Conservation (phyloP, 1,140 invertebrate genomes). For the Ceratosolen solmsi region DNA sequence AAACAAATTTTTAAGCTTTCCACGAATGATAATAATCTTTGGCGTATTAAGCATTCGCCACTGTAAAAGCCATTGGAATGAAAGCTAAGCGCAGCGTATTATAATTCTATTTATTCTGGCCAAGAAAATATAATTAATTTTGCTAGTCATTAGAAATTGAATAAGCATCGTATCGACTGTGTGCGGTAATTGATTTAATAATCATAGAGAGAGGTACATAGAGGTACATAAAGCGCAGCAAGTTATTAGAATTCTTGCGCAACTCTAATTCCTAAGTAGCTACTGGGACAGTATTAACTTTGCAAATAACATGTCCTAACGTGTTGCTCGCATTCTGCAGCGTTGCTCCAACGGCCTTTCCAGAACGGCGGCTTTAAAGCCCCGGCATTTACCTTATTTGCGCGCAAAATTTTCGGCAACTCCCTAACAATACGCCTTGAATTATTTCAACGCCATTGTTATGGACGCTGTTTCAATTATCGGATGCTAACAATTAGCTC, state of each 20-base stretch:
- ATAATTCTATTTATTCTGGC: too few relatives aligned
- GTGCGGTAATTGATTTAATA: constrained; percentile 29
- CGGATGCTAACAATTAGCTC: constrained; percentile 50
- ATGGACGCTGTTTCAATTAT: constrained; percentile 37
- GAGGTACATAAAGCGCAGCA: not conserved
- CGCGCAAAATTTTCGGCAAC: constrained; percentile 11
- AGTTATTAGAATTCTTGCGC: constrained; percentile 49
- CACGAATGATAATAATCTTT: too few relatives aligned
- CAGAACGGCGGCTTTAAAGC: not conserved
- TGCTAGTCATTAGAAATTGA: not conserved
- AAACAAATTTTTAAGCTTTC: too few relatives aligned
- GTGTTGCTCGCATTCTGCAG: constrained; percentile 43
- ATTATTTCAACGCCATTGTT: constrained; percentile 38
- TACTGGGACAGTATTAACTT: constrained; percentile 48
- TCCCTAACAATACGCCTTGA: constrained; percentile 44
- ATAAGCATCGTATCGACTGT: not conserved
- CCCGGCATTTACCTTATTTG: constrained; percentile 18
- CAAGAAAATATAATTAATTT: not conserved
- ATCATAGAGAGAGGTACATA: not conserved
- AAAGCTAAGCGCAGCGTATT: too few relatives aligned
- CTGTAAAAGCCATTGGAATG: too few relatives aligned
- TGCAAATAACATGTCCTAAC: constrained; percentile 41
- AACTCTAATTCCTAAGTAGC: constrained; percentile 47
- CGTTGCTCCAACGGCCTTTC: not conserved
- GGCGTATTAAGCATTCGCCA: too few relatives aligned